These are phyloP conservation scores for Athalia circularis DNA, from an alignment of 2,888 invertebrate genomes.

Conservation along the genomic window DNA sequence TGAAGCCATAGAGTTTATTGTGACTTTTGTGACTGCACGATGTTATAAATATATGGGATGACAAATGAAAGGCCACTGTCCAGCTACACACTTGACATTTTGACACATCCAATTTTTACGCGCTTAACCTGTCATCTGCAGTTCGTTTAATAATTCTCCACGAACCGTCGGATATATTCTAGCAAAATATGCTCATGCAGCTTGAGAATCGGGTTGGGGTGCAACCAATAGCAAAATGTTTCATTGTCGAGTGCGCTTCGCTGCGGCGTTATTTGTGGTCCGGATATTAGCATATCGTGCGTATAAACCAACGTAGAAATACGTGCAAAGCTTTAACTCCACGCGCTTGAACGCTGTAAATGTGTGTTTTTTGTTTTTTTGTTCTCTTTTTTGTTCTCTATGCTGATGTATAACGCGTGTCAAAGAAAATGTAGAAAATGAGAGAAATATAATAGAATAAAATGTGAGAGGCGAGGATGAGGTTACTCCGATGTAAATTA, in stretches of 20 bases:
- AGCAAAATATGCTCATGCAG: not conserved
- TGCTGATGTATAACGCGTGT: not conserved
- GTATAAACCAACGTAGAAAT: too few relatives aligned
- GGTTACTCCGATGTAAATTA: constrained; percentile 30
- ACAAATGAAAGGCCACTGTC: constrained; percentile 21
- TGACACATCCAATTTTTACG: constrained; percentile 43
- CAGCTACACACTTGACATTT: constrained; percentile 28
- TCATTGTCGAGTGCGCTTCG: not conserved
- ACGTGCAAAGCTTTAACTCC: too few relatives aligned
- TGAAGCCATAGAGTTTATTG: constrained; percentile 10
- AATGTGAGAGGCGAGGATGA: not conserved
- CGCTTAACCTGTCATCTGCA: constrained; percentile 51
- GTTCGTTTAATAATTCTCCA: constrained; percentile 54
- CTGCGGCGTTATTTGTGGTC: not conserved
- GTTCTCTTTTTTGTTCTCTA: too few relatives aligned
- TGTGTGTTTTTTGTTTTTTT: too few relatives aligned
- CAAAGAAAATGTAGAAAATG: not conserved
- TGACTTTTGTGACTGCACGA: constrained; percentile 22
- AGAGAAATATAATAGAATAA: too few relatives aligned
- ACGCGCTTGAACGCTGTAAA: too few relatives aligned
- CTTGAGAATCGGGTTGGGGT: not conserved
- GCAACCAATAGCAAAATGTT: not conserved
- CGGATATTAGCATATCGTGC: too few relatives aligned
- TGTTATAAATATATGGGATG: constrained; percentile 33
- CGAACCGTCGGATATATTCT: constrained; percentile 3